Evolutionary conservation across 2,113 vertebrate genomes (phyloP), one percentile per base, ranked within the genome.

Genomic region (Corythornis madagascariensis): DNA sequence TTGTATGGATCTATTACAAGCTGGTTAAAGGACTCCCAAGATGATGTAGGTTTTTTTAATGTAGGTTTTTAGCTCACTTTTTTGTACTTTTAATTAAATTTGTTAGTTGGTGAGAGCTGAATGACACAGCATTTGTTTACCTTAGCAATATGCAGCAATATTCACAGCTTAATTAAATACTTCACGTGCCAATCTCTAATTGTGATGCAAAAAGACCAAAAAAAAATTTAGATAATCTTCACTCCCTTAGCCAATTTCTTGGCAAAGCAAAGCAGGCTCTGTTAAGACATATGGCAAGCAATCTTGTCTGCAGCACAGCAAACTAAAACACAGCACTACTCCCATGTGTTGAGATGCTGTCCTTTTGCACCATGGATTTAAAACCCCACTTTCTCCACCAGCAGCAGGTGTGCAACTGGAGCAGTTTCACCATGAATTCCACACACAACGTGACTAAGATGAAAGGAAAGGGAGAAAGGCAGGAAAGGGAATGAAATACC

Each of bases 121-220:
- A 61, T 65, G 63, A 71, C 57, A 65, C 24, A n/a, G 47, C 33
- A 56, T 84, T 96, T 88, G 72, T 65, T 83, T 87, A 89, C 66
- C 33, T 93, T 35, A 40, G 48, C 28, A 67, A 63, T 61, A 57
- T 9, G 20, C 38, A 73, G 59, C 33, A 60, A 77, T 42, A 76
- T 22, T 82, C 71, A 83, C 55, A 83, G 71, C 56, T 77, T 85
- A 76, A 77, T 89, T 79, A 83, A 92, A 73, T 74, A 89, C n/a
- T 71, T 85, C 31, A 66, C 1, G 1, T 86, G 52, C 81, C 75
- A 92, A 35, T 80, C 64, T 64, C 79, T 52, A 66, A 52, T 31
- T 2, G 1, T 8, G 43, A 52, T n/a, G 55, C 11, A 47, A 56
- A 75, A 75, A 69, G 45, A 83, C 21, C 3, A 33, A 45, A 47